Evolutionary conservation across 2,113 vertebrate species (phyloP), one percentile per base, ranked within the genome.

Genomic region (Tringa solitaria): DNA sequence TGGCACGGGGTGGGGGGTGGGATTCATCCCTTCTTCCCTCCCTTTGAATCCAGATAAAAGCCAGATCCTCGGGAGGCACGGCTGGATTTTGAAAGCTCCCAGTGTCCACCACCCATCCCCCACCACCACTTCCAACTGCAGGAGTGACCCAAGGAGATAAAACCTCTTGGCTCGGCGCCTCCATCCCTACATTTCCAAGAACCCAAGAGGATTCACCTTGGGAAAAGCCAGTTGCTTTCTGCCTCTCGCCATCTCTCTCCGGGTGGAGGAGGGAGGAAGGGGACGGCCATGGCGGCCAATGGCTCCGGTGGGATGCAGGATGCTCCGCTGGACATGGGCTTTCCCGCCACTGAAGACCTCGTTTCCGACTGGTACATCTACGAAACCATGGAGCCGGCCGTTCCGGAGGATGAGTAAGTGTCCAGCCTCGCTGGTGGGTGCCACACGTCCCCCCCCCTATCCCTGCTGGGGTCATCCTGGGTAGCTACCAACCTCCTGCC

Each of bases 301-400:
- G 27, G 81, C 46, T 91, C 91, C 0, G 4, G 27, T 0, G 77
- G 57, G 57, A 35, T 50, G 12, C 43, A 28, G 0, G 9, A 88
- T 48, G 87, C 60, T 11, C 81, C 12, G 4, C 24, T 61, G 12
- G 97, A 96, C 6, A 81, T 89, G 2, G 50, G 94, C 35, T 70
- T 95, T 3, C 63, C 12, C 10, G 78, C 35, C 14, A 5, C 80
- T 0, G 94, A 95, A 0, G 91, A 96, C 4, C 67, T 97, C 1
- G 28, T 28, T 23, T 94, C 94, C 0, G 95, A 97, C 95, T 98
- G 98, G 98, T 98, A 98, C 92, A 96, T 98, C 23, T 97, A 98
- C 0, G 98, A 98, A 27, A 51, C 96, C 39, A 10, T 48, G 18
- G 97, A 91, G 2, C 14, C 46, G 0, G 67, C 95, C 0, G 8